phyloP scores from a whole-genome alignment of 2,113 vertebrate species.

The Calidris pugnax region DNA sequence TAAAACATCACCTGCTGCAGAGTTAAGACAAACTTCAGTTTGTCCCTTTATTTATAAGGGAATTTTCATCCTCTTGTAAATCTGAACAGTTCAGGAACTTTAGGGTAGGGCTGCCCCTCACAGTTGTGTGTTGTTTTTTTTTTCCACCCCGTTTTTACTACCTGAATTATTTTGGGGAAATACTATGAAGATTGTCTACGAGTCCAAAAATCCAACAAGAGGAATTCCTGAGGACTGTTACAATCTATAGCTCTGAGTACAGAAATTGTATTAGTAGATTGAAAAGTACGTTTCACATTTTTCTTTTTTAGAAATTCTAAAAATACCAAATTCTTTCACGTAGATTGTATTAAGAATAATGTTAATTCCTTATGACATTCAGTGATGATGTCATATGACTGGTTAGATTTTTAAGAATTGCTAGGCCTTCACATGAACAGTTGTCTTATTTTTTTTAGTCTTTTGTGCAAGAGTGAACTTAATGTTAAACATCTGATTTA shows the following conservation, averaged over 20 bases:
- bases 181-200: neutral
- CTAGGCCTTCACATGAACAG: neutral
- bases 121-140: neutral
- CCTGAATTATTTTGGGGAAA: neutral
- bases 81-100: neutral
- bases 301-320: neutral
- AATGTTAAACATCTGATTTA: slow-evolving; percentile 25
- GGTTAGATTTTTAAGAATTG: neutral
- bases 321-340: neutral
- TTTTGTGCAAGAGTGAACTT: neutral
- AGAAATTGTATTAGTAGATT: neutral
- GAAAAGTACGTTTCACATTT: neutral
- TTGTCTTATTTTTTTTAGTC: neutral
- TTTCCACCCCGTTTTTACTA: neutral
- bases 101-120: neutral
- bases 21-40: neutral
- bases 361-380: neutral
- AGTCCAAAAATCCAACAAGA: neutral
- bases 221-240: neutral
- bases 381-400: neutral
- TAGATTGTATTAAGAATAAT: neutral
- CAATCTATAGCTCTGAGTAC: neutral
- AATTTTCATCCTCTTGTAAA: neutral
- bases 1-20: neutral
- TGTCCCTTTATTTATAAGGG: neutral